A percentile compares a stretch with the other conserved stretches of the same genome.
Evolutionary conservation across 2,113 vertebrate genomes (phyloP).

Genomic region (Vicugna pacos): DNA sequence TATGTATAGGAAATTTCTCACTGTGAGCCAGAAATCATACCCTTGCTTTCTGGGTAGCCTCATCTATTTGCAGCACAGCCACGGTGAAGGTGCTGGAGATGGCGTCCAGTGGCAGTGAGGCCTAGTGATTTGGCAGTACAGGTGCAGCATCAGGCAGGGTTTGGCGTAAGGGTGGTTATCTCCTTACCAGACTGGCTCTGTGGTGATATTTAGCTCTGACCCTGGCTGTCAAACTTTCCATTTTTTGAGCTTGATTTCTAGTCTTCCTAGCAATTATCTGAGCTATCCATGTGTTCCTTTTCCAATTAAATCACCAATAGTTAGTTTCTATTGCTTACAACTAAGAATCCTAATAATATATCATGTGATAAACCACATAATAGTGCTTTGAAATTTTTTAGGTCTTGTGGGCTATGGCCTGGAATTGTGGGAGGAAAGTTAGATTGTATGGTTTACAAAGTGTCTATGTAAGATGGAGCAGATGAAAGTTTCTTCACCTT

Average conservation of each 20-base stretch:
- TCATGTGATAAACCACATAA: background rate
- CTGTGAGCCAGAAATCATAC: background rate
- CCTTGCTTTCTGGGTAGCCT: background rate
- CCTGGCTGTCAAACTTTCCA: background rate
- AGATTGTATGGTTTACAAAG: background rate
- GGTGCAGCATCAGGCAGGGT: background rate
- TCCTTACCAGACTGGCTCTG: background rate
- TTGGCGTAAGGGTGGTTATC: background rate
- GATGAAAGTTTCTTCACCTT: conserved; percentile 13
- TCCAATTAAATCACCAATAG: background rate
- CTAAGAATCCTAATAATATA: background rate
- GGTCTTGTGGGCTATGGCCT: background rate
- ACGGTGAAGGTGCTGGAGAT: background rate
- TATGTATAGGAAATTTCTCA: background rate
- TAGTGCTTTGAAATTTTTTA: background rate
- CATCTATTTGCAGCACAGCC: background rate
- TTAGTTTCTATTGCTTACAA: background rate
- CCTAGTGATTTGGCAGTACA: background rate
- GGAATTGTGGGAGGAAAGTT: background rate
- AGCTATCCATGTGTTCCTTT: background rate
- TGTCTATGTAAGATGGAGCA: background rate
- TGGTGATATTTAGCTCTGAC: background rate
- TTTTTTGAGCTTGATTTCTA: conserved; percentile 17
- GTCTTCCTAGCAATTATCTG: background rate
- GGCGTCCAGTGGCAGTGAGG: background rate